phyloP scores from a whole-genome alignment of 2,888 invertebrate genomes.

The Augiades crinisus region DNA sequence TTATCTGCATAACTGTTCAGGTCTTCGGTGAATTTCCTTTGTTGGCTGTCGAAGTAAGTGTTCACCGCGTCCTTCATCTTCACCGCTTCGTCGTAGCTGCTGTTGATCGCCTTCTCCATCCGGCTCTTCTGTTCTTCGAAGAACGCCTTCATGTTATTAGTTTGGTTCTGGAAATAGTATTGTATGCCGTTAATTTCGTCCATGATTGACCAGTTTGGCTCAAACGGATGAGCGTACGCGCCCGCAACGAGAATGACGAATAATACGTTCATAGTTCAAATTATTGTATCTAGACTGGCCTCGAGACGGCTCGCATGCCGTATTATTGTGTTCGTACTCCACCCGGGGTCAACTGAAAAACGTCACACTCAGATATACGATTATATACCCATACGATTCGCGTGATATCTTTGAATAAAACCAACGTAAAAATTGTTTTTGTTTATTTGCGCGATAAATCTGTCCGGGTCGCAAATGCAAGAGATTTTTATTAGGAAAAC shows the following conservation, averaged over 20 bases:
- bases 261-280: conserved; percentile 38
- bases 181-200: conserved; percentile 25
- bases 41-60: conserved; percentile 52
- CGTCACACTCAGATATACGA: conserved; percentile 37
- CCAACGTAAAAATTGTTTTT: conserved; percentile 4
- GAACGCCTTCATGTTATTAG: conserved; percentile 45
- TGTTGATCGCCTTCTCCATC: conserved; percentile 39
- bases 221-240: conserved; percentile 28
- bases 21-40: conserved; percentile 48
- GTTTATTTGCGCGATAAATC: neutral
- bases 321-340: conserved; percentile 39
- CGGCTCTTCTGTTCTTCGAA: conserved; percentile 41
- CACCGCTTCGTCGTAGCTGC: conserved; percentile 43
- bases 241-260: conserved; percentile 28
- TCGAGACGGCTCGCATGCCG: conserved; percentile 29
- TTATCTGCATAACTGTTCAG: conserved; percentile 52
- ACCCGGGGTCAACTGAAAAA: conserved; percentile 45
- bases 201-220: conserved; percentile 8
- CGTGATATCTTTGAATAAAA: neutral
- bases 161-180: conserved; percentile 33
- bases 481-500: too few species aligned
- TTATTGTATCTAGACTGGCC: conserved; percentile 38
- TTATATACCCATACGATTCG: neutral
- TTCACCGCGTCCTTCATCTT: conserved; percentile 51
- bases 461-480: neutral